A percentile compares a stretch with the other conserved stretches of the same genome.
Evolutionary conservation across 2,888 invertebrate genomes (phyloP).

Genomic region (Galeopsomyia nigrocyanea): DNA sequence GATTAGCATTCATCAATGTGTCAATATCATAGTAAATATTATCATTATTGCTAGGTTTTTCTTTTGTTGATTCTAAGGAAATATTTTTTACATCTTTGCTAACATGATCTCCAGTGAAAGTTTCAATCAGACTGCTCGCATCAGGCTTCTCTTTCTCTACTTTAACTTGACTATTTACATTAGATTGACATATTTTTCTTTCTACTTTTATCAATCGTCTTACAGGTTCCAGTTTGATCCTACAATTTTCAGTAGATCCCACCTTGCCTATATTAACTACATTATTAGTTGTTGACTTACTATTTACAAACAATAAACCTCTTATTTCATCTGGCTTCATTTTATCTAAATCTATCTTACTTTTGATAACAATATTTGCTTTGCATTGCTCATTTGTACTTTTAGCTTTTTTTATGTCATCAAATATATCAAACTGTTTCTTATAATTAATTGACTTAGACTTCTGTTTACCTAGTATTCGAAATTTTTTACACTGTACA

Average conservation of each 20-base stretch:
- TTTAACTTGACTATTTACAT: not conserved
- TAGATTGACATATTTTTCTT: not conserved
- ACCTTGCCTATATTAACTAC: not conserved
- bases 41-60: too few relatives aligned
- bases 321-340: not conserved
- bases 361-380: conserved; percentile 14
- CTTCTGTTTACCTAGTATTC: not conserved
- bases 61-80: too few relatives aligned
- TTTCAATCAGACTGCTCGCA: too few relatives aligned
- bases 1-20: too few relatives aligned
- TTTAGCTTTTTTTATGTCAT: conserved; percentile 22
- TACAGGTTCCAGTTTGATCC: not conserved
- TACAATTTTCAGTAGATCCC: not conserved
- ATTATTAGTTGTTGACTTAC: not conserved
- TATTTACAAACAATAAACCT: not conserved
- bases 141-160: not conserved
- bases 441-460: not conserved
- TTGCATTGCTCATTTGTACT: conserved; percentile 11
- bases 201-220: not conserved
- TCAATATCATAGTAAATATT: too few relatives aligned
- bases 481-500: not conserved
- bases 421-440: conserved; percentile 41
- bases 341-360: not conserved
- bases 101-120: too few relatives aligned
- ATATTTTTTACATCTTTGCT: too few relatives aligned